Conservation (phyloP, 2,797 vertebrate genomes). For the Spinus pinus region DNA sequence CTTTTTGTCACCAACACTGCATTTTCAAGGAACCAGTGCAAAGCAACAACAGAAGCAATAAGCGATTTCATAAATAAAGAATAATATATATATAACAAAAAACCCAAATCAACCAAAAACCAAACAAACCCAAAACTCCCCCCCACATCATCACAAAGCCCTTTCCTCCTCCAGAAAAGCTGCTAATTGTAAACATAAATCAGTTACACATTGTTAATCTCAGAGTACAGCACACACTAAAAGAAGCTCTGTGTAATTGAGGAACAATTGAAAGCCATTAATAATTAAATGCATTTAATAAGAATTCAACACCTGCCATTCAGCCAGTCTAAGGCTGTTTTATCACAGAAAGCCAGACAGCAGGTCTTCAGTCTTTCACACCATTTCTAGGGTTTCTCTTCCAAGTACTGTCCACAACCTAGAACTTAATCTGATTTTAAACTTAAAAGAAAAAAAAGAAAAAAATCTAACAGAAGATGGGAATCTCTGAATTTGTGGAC, state of each 20-base stretch:
- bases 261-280: background rate
- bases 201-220: background rate
- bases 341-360: background rate
- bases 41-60: background rate
- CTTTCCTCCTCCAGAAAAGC: background rate
- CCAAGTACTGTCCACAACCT: background rate
- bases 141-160: background rate
- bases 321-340: background rate
- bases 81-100: background rate
- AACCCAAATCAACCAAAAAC: too few species aligned
- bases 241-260: background rate
- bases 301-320: background rate
- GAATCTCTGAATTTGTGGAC: background rate
- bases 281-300: background rate
- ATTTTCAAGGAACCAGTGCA: background rate
- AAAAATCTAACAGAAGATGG: background rate
- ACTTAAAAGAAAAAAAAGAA: background rate
- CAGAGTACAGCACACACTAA: background rate
- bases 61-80: background rate
- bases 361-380: background rate
- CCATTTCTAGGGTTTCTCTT: background rate
- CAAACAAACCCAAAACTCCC: too few species aligned
- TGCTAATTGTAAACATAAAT: background rate
- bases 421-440: background rate
- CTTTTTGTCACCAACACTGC: background rate